Percentiles rank a stretch among this genome's conserved stretches.
phyloP scores from a whole-genome alignment of 2,113 vertebrate genomes.

The Struthidea cinerea region DNA sequence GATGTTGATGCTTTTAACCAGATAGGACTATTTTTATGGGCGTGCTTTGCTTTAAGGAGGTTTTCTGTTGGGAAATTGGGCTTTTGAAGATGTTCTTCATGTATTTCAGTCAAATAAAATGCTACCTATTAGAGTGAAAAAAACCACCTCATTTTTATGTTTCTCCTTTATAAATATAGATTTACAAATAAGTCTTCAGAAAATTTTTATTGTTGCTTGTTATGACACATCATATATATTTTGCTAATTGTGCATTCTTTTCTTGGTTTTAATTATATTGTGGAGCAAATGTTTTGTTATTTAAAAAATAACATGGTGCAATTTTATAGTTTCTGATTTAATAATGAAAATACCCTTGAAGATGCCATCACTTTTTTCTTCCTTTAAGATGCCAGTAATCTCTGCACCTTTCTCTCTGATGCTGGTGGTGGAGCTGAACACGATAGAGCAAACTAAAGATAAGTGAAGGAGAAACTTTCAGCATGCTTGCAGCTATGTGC shows the following conservation, averaged over 20 bases:
- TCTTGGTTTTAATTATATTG: background rate
- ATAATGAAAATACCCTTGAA: background rate
- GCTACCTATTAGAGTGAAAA: background rate
- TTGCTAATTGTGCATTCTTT: background rate
- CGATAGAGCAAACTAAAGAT: background rate
- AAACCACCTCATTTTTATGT: background rate
- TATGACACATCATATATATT: background rate
- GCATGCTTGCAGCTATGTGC: background rate
- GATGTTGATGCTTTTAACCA: conserved; percentile 27
- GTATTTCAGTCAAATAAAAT: conserved; percentile 43
- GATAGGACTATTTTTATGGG: background rate
- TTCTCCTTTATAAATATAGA: background rate
- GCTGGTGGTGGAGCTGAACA: background rate
- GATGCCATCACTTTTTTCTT: background rate
- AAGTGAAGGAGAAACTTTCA: background rate
- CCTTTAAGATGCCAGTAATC: background rate
- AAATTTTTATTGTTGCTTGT: background rate
- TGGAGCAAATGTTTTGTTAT: background rate
- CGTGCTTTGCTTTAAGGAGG: background rate
- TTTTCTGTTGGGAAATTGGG: conserved; percentile 2
- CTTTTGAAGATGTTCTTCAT: conserved; percentile 53
- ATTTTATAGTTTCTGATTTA: background rate
- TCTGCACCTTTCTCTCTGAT: background rate
- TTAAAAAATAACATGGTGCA: background rate
- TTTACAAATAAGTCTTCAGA: conserved; percentile 2